Percentiles rank a stretch among this genome's conserved stretches.
These are phyloP conservation scores for Ictalurus punctatus DNA, from an alignment of 2,113 vertebrate genomes.

Conservation along the genomic window DNA sequence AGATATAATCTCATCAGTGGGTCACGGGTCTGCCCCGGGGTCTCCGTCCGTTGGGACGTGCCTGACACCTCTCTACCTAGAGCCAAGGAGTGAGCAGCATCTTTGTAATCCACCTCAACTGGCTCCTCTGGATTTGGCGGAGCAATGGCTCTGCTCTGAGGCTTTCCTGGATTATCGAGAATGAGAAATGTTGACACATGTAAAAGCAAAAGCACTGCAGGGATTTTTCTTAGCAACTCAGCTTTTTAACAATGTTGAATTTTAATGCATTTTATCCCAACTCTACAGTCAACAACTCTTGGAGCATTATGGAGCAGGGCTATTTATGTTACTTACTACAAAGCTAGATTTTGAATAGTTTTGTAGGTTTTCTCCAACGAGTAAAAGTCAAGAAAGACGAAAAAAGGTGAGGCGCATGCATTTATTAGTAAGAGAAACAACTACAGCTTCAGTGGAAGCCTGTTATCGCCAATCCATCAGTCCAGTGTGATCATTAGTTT, in stretches of 20 bases:
- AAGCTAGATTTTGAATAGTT: background rate
- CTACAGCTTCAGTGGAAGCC: background rate
- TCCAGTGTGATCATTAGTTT: slow-evolving; percentile 14
- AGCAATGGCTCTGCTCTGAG: background rate
- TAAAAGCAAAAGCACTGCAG: background rate
- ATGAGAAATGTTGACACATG: background rate
- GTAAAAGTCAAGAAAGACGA: background rate
- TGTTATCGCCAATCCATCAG: slow-evolving; percentile 6
- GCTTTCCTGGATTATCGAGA: background rate
- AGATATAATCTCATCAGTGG: background rate
- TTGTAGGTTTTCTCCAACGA: background rate
- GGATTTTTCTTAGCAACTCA: background rate
- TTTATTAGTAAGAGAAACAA: background rate
- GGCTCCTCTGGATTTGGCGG: background rate
- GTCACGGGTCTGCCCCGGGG: background rate
- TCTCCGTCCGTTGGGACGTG: background rate
- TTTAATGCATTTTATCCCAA: background rate
- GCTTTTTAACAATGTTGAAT: background rate
- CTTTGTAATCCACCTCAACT: too few relatives aligned
- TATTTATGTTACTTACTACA: background rate
- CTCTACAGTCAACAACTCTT: background rate
- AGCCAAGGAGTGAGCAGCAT: background rate
- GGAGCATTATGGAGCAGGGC: background rate
- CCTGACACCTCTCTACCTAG: background rate
- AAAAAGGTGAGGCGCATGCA: background rate